Percentiles rank a stretch among this genome's conserved stretches.
phyloP scores from a whole-genome alignment of 2,113 vertebrate species.

The Paradoxurus hermaphroditus region DNA sequence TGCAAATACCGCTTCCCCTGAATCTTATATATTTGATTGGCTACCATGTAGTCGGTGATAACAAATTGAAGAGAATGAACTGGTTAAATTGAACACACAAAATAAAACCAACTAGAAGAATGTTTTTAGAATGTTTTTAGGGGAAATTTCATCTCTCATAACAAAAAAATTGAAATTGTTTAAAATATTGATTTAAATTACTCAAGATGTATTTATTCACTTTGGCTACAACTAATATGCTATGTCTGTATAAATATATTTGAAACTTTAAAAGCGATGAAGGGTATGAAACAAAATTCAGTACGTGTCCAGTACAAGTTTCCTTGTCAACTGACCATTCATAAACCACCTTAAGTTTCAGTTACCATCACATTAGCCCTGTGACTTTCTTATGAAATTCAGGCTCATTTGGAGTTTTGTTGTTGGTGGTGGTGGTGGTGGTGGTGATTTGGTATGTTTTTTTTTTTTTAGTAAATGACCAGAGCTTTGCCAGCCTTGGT shows the following conservation, averaged over 20 bases:
- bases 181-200: not conserved
- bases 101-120: not conserved
- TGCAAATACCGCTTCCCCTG: not conserved
- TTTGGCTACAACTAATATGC: not conserved
- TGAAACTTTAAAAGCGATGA: conserved; percentile 21
- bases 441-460: not conserved
- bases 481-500: not conserved
- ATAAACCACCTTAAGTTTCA: not conserved
- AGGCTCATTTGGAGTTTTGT: not conserved
- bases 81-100: not conserved
- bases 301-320: not conserved
- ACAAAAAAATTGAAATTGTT: not conserved
- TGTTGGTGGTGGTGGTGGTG: not conserved
- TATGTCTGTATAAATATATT: not conserved
- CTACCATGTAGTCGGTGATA: not conserved
- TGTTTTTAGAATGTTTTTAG: not conserved
- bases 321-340: not conserved
- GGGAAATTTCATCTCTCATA: not conserved
- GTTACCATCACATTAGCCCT: not conserved
- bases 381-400: not conserved
- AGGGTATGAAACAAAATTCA: not conserved
- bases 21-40: not conserved
- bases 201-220: not conserved
- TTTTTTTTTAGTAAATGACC: not conserved
- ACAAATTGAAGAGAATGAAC: not conserved